These are phyloP conservation scores for Stegodyphus mimosarum DNA, from an alignment of 1,140 invertebrate genomes.

Conservation along the genomic window DNA sequence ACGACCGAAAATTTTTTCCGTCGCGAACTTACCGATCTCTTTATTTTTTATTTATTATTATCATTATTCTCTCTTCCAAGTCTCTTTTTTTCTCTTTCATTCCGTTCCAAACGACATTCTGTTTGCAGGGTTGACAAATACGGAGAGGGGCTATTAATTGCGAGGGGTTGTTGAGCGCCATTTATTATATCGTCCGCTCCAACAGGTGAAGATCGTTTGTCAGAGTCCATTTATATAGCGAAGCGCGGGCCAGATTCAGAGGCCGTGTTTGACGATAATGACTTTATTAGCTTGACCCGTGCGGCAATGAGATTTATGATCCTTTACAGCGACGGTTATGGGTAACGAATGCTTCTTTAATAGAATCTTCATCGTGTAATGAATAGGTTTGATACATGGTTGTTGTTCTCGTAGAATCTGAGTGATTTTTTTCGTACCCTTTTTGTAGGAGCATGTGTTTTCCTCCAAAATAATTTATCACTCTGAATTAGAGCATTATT, in stretches of 20 bases:
- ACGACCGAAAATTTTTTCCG: slow-evolving; percentile 5
- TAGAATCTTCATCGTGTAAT: background rate
- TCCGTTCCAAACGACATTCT: slow-evolving; percentile 29
- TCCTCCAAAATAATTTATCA: too few species aligned
- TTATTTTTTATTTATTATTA: slow-evolving; percentile 1
- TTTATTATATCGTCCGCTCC: slow-evolving; percentile 28
- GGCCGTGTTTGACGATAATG: slow-evolving; percentile 45
- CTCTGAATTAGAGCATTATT: too few species aligned
- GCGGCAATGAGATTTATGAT: slow-evolving; percentile 33
- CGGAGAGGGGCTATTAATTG: slow-evolving; percentile 49
- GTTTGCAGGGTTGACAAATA: slow-evolving; percentile 51
- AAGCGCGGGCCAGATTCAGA: background rate
- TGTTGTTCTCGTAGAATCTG: too few species aligned
- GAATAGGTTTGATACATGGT: too few species aligned
- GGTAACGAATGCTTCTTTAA: background rate
- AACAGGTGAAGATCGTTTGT: slow-evolving; percentile 51
- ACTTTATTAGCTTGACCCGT: slow-evolving; percentile 53
- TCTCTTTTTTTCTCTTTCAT: slow-evolving; percentile 4
- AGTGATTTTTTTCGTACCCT: too few species aligned
- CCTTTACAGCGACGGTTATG: background rate
- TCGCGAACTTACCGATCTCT: background rate
- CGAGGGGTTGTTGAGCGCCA: slow-evolving; percentile 13
- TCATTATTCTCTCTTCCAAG: background rate
- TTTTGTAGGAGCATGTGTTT: too few species aligned
- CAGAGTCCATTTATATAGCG: slow-evolving; percentile 17